Conservation (phyloP, 2,888 invertebrate species). For the Cantharis flavilabris region DNA sequence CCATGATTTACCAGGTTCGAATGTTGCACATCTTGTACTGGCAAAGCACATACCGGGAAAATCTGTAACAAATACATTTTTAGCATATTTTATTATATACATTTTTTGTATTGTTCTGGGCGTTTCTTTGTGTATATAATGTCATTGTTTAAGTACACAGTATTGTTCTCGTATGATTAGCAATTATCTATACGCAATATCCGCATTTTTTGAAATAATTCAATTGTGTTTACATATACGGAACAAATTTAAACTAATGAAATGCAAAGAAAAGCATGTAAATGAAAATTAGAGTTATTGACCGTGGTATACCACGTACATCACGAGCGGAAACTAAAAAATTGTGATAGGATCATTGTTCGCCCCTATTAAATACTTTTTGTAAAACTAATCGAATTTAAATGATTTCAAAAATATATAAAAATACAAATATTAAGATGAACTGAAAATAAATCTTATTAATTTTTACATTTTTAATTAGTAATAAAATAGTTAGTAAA, state of each 20-base stretch:
- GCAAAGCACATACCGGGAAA: conserved; percentile 93
- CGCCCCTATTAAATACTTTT: background rate
- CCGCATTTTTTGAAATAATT: background rate
- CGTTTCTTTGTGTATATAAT: background rate
- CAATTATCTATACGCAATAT: background rate
- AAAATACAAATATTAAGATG: no score
- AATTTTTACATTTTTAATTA: no score
- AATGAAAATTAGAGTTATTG: conserved; percentile 12
- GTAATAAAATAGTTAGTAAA: background rate
- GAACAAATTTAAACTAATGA: conserved; percentile 5
- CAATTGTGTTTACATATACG: background rate
- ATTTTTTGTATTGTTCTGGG: background rate
- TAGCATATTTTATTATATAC: background rate
- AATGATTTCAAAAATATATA: background rate
- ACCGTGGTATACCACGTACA: conserved; percentile 6
- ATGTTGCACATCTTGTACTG: conserved; percentile 85
- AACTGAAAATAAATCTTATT: no score
- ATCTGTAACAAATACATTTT: conserved; percentile 60
- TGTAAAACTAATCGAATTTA: background rate
- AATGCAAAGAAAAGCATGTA: background rate
- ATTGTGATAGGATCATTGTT: conserved; percentile 13
- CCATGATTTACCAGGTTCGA: conserved; percentile 85
- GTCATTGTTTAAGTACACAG: background rate
- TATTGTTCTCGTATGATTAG: background rate
- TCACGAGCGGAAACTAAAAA: conserved; percentile 11